These are phyloP conservation scores for Otus sunia DNA, from an alignment of 2,113 vertebrate genomes.

Conservation along the genomic window DNA sequence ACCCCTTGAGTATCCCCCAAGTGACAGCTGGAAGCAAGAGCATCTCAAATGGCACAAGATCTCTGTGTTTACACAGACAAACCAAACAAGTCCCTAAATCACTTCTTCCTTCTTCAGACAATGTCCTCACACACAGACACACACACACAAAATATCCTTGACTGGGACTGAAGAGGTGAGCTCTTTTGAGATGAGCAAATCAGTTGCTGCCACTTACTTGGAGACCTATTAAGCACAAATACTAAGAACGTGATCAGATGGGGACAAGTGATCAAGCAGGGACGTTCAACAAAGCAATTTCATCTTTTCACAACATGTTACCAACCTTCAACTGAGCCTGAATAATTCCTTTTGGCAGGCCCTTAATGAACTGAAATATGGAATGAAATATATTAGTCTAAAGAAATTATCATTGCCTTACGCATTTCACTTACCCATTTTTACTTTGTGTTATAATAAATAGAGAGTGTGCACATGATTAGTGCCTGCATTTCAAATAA, in stretches of 20 bases:
- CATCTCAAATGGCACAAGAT: not conserved
- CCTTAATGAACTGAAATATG: not conserved
- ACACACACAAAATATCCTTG: not conserved
- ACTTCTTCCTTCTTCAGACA: not conserved
- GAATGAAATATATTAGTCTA: not conserved
- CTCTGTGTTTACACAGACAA: not conserved
- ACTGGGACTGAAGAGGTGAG: not conserved
- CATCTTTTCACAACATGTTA: not conserved
- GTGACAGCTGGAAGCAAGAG: not conserved
- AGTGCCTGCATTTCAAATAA: not conserved
- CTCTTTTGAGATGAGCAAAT: not conserved
- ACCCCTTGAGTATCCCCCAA: fast-evolving
- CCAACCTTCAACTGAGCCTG: not conserved
- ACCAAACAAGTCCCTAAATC: not conserved
- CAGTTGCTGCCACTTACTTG: not conserved
- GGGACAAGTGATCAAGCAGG: not conserved
- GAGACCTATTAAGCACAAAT: not conserved
- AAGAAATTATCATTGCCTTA: not conserved
- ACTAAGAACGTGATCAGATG: not conserved
- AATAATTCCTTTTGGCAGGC: not conserved
- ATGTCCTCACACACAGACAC: not conserved
- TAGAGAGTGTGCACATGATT: not conserved
- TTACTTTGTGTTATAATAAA: not conserved
- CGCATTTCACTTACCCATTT: not conserved
- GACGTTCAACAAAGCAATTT: not conserved